Base-by-base conservation (phyloP, 2,113 vertebrate genomes). In the Corythoichthys intestinalis region DNA sequence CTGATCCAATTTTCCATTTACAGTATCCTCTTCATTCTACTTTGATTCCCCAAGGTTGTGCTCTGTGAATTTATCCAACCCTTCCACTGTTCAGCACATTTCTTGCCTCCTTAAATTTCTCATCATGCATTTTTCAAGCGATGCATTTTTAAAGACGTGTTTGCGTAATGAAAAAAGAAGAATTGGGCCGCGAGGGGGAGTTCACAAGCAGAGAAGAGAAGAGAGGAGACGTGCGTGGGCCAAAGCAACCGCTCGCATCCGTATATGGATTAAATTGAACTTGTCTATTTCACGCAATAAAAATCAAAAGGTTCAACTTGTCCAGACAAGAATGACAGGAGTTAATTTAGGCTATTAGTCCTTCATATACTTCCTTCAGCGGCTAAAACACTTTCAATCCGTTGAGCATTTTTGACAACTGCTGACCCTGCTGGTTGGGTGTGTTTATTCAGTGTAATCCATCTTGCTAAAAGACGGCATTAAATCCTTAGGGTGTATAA, bases 81-180 rank as follows among this genome's bases (percentile, higher is more conserved):
- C 69, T 52, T 20, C 35, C 49, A 65, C 34, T 38, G 69, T 69
- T 72, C 56, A 68, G 71, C 68, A 63, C 50, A 65, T 65, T 38
- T 64, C 54, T 52, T 57, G 37, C 37, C 58, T 75, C 54, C 1
- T 48, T 71, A 70, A 34, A 60, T 53, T 53, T 56, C n/a, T 74
- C 48, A 44, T 68, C 53, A 69, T 77, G 64, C 70, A 75, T 67
- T 72, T 78, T 76, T 75, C 61, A 81, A 74, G 58, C 57, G 54
- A 62, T 69, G 41, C 14, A 79, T 81, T 77, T 74, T 78, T 67
- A 70, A 78, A 71, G 59, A 62, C 14, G 35, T 41, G 4, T 64
- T 13, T 64, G 70, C 65, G 54, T 48, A 65, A 54, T 2, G 37
- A 50, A 70, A 52, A 35, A 61, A 47, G 28, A 59, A 47, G 62